These are phyloP conservation scores for Neodiprion pinetum DNA, from an alignment of 1,140 invertebrate species.

Conservation along the genomic window DNA sequence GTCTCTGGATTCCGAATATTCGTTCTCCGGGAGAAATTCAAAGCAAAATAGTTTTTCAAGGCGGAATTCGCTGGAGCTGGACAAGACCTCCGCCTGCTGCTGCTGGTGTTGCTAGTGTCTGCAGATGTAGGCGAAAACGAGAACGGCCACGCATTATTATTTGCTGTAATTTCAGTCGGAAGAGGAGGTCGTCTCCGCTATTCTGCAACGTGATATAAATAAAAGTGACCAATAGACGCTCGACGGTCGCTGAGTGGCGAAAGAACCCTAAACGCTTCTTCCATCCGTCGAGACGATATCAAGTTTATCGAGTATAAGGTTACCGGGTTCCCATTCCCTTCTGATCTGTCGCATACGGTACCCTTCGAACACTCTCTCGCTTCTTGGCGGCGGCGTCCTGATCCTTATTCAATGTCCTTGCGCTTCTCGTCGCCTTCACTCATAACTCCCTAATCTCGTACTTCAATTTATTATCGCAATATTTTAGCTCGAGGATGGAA, in stretches of 20 bases:
- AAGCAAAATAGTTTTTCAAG: no score
- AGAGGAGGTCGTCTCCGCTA: conserved; percentile 3
- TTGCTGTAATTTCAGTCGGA: conserved; percentile 52
- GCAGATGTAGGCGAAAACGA: no score
- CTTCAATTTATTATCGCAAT: no score
- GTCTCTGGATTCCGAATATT: no score
- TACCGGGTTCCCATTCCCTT: conserved; percentile 28
- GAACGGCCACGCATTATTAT: no score
- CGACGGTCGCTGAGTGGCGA: neutral
- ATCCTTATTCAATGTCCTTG: neutral
- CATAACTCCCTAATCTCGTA: no score
- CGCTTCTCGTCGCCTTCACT: no score
- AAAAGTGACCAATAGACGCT: conserved; percentile 41
- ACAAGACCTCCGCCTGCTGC: conserved; percentile 12
- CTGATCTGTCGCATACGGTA: no score
- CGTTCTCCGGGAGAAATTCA: no score
- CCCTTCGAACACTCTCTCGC: no score
- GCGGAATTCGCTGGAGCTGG: neutral
- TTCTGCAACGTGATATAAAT: conserved; percentile 43
- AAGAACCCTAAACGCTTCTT: neutral
- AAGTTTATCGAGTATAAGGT: conserved; percentile 56
- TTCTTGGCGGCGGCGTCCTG: neutral
- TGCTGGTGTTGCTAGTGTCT: no score
- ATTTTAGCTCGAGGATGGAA: no score
- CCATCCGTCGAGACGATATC: conserved; percentile 49